These are phyloP conservation scores for Stomatorhinus ivindoensis DNA, from an alignment of 2,113 vertebrate species.

Conservation along the genomic window DNA sequence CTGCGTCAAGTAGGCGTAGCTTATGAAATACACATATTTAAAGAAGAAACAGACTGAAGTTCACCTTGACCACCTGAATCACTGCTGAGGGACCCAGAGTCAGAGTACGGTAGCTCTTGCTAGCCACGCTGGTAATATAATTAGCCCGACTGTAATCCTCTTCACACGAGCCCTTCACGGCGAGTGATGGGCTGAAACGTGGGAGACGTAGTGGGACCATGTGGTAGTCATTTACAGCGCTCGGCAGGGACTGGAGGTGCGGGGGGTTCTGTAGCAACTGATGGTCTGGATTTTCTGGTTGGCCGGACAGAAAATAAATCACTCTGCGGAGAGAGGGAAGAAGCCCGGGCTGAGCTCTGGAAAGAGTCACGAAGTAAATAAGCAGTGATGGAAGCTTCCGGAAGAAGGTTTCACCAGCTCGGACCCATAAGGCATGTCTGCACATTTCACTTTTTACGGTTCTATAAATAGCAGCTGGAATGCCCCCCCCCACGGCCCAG, in stretches of 20 bases:
- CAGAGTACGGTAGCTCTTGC: slow-evolving; percentile 19
- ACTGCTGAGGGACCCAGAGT: neutral
- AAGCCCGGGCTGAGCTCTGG: slow-evolving; percentile 10
- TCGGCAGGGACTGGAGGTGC: slow-evolving; percentile 21
- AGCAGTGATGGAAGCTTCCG: slow-evolving; percentile 18
- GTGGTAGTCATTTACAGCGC: slow-evolving; percentile 32
- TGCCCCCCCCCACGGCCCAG: neutral
- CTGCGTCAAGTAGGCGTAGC: neutral
- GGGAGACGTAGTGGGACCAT: slow-evolving; percentile 23
- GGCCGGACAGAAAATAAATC: slow-evolving; percentile 36
- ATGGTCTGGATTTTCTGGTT: slow-evolving; percentile 38
- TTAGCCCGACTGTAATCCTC: slow-evolving; percentile 17
- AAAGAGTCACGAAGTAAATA: slow-evolving; percentile 23
- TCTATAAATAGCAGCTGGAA: slow-evolving; percentile 25
- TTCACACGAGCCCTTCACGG: slow-evolving; percentile 18
- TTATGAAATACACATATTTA: neutral
- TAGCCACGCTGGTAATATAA: slow-evolving; percentile 15
- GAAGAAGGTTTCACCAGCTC: slow-evolving; percentile 16
- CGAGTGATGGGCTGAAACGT: slow-evolving; percentile 23
- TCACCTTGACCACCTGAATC: neutral
- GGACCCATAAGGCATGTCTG: slow-evolving; percentile 6
- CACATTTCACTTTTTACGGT: slow-evolving; percentile 17
- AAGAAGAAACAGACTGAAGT: neutral
- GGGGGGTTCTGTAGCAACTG: slow-evolving; percentile 20
- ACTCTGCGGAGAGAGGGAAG: slow-evolving; percentile 18